Base-by-base conservation (phyloP, 2,113 vertebrate species). In the Dicrurus megarhynchus region DNA sequence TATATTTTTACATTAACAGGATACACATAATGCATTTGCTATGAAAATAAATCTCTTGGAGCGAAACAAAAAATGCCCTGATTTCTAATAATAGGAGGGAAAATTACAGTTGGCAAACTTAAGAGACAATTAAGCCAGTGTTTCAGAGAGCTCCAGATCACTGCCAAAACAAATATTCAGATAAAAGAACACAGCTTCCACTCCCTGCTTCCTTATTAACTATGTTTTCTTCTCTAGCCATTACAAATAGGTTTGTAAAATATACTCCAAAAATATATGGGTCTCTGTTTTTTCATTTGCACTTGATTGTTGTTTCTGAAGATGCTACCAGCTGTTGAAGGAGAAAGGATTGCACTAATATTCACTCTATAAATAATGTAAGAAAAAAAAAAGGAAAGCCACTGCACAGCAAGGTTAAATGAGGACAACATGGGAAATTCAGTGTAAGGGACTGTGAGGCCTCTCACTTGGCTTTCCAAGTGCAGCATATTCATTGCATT, bases 91-190 rank as follows among this genome's bases (percentile, higher is more conserved):
- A 96, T 95, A 96, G 91, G 73, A 93, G 79, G 89, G 88, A 95
- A 96, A 96, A 97, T 94, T 94, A 88, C 52, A 96, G 78, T 74
- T 97, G 96, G 96, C 94, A 96, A 90, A 93, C 76, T 55, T 20
- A 6, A 64, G 47, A 96, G 78, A 91, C 92, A 97, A 94, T 95
- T 90, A 97, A 96, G 77, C 87, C 94, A 97, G 87, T 55, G 69
- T 95, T 96, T 93, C 89, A 96, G 81, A 94, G 67, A 91, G 95
- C 95, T 93, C 61, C 60, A 87, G 42, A 88, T 86, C 78, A 76
- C 56, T 94, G 96, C 95, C 96, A 97, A 97, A 97, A 93, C 63
- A 97, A 97, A 97, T 95, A 97, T 78, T 93, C 95, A 79, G 90
- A 96, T 95, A 95, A 95, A 97, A 95, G 92, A 96, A 76, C 21